Percentiles rank a stretch among this genome's conserved stretches.
These are phyloP conservation scores for Podiceps cristatus DNA, from an alignment of 2,113 vertebrate species.

Conservation along the genomic window DNA sequence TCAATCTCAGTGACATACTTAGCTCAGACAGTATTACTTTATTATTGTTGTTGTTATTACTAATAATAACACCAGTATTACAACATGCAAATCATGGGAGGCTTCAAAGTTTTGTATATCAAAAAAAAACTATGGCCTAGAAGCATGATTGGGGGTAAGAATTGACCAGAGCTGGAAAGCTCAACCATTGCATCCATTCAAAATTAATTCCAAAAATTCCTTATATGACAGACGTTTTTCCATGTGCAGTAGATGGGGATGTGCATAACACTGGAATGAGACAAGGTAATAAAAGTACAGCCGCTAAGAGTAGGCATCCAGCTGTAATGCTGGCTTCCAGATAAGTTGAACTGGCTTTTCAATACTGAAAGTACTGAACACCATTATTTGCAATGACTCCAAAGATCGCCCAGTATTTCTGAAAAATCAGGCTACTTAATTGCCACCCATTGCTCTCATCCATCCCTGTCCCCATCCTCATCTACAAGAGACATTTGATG, in stretches of 20 bases:
- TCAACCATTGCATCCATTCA: background rate
- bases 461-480: background rate
- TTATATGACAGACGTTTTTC: background rate
- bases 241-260: background rate
- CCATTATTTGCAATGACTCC: background rate
- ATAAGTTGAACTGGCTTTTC: background rate
- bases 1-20: conserved; percentile 36
- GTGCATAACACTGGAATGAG: background rate
- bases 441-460: background rate
- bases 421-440: background rate
- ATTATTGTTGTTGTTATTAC: background rate
- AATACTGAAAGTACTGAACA: background rate
- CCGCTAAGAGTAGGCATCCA: background rate
- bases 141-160: background rate
- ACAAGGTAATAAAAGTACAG: background rate
- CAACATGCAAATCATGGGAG: background rate
- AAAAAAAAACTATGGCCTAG: background rate
- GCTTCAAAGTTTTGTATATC: background rate
- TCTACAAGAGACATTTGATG: background rate
- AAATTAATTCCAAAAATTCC: conserved; percentile 15
- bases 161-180: background rate
- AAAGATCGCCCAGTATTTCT: background rate
- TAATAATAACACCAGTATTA: background rate
- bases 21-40: background rate
- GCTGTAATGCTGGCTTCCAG: background rate